Percentiles rank a stretch among this genome's conserved stretches.
Evolutionary conservation across 2,888 invertebrate genomes (phyloP).

Genomic region (Ichneumon xanthorius): DNA sequence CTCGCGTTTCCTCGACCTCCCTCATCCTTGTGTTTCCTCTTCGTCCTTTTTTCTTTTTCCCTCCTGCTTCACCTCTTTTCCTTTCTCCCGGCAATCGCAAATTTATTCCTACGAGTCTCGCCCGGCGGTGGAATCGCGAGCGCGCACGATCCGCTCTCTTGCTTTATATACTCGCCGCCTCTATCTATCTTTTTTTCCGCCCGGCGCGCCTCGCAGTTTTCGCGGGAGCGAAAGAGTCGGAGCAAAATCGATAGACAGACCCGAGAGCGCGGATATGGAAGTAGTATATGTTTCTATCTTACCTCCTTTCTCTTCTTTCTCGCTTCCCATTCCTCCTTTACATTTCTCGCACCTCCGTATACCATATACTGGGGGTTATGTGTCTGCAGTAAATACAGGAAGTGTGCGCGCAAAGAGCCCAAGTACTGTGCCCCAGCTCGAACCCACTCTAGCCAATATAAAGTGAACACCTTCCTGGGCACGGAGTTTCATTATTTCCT

Average conservation of each 20-base stretch:
- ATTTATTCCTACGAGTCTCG: slow-evolving; percentile 82
- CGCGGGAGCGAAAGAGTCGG: slow-evolving; percentile 75
- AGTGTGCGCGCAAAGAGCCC: slow-evolving; percentile 48
- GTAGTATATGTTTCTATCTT: slow-evolving; percentile 65
- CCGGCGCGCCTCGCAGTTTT: slow-evolving; percentile 55
- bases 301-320: slow-evolving; percentile 63
- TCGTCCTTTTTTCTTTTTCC: slow-evolving; percentile 71
- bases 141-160: slow-evolving; percentile 68
- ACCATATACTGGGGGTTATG: slow-evolving; percentile 28
- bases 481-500: slow-evolving; percentile 80
- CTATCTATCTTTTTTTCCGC: slow-evolving; percentile 47
- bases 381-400: slow-evolving; percentile 54
- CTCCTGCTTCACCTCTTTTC: slow-evolving; percentile 67
- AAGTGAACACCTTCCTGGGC: slow-evolving; percentile 79
- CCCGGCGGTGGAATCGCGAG: slow-evolving; percentile 70
- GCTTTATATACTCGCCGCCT: slow-evolving; percentile 79
- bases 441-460: slow-evolving; percentile 80
- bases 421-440: slow-evolving; percentile 45
- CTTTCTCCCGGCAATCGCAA: slow-evolving; percentile 78
- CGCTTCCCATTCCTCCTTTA: slow-evolving; percentile 35
- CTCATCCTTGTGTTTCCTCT: slow-evolving; percentile 64
- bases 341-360: slow-evolving; percentile 65
- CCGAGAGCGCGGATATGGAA: slow-evolving; percentile 77
- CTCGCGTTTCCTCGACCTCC: slow-evolving; percentile 62
- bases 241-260: slow-evolving; percentile 79